These are phyloP conservation scores for Zelostemma sp. DNA, from an alignment of 1,140 invertebrate species.

Conservation along the genomic window DNA sequence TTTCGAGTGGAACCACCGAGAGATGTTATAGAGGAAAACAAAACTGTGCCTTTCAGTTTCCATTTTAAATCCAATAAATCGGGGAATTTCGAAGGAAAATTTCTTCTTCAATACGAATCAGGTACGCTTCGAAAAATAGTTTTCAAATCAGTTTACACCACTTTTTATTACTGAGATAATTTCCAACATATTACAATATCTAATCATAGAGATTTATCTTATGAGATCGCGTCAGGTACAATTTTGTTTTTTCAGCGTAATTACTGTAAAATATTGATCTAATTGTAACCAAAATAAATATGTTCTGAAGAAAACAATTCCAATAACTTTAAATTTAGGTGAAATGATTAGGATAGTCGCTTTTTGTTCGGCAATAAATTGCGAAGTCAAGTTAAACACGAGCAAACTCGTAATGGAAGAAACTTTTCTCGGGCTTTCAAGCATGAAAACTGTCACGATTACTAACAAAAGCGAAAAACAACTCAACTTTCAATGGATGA, in stretches of 20 bases:
- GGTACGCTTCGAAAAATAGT: no score
- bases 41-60: constrained; percentile 53
- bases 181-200: no score
- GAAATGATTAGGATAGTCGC: constrained; percentile 56
- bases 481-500: constrained; percentile 65
- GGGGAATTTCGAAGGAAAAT: constrained; percentile 45
- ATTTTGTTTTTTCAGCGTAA: no score
- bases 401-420: constrained; percentile 58
- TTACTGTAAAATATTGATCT: no score
- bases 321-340: constrained; percentile 40
- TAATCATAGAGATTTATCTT: no score
- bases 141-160: constrained; percentile 11
- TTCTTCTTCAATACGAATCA: constrained; percentile 64
- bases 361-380: constrained; percentile 51
- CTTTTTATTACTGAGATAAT: no score
- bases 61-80: constrained; percentile 49
- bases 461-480: constrained; percentile 64
- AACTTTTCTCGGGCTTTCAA: constrained; percentile 64
- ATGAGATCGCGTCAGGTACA: no score
- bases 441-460: constrained; percentile 56
- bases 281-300: neutral
- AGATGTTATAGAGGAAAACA: constrained; percentile 56
- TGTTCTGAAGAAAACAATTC: constrained; percentile 14
- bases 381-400: constrained; percentile 53
- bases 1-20: constrained; percentile 61